Evolutionary conservation across 1,140 invertebrate species (phyloP), one percentile per base, ranked within the genome.

Genomic region (Philopotamus ludificatus): DNA sequence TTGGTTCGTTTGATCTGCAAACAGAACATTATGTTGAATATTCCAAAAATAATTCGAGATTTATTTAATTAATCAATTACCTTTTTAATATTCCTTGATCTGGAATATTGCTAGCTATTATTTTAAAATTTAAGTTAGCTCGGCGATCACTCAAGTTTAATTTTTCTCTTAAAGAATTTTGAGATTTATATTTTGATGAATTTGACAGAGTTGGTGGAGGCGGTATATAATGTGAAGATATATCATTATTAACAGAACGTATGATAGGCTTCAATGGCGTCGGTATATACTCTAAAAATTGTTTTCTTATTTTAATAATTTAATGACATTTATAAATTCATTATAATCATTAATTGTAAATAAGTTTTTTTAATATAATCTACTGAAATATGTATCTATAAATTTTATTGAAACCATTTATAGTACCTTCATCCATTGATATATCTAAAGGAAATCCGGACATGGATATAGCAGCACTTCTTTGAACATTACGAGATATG

Each of bases 61-160:
- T 34, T 34, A 34, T 34, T 7, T 4, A 34, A 34, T 7, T 34
- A 34, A n/a, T n/a, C n/a, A n/a, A n/a, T 34, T 12, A 34, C 28
- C 28, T 34, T 47, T 20, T 47, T 15, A 47, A 15, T 20, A 16
- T 4, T 7, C 44, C 18, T 4, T 47, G 44, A 15, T 47, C 18
- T 22, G 57, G 23, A 73, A 74, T 75, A 65, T 81, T 81, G 49
- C 75, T 77, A 44, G 79, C 72, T 23, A 79, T 73, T 54, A 81
- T 79, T 72, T 76, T 79, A 3, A 81, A 72, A 53, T 81, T 78
- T 26, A 79, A 63, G 44, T 74, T 76, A 21, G 74, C 72, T 70
- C 76, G 75, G 23, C 73, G 64, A 50, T 79, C 77, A 21, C 73
- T 68, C n/a, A 72, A 64, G 25, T 70, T 63, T 15, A 58, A 63